A percentile compares a stretch with the other conserved stretches of the same genome.
Evolutionary conservation across 1,140 invertebrate genomes (phyloP).

Genomic region (Acromyrmex echinatior): DNA sequence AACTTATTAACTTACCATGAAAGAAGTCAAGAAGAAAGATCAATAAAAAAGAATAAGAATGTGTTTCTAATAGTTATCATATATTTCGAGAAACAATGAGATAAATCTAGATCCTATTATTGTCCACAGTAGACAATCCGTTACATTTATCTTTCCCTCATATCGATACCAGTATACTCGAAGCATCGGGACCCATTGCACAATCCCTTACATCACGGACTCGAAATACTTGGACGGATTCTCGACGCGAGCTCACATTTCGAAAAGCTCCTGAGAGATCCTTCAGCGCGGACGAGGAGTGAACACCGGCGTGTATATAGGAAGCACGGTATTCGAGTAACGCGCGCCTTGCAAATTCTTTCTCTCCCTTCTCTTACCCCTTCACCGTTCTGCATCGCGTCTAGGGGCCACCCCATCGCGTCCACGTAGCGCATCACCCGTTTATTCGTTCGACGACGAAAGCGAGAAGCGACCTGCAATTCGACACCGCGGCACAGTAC

Average conservation of each 20-base stretch:
- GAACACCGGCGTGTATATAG: conserved; percentile 42
- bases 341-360: conserved; percentile 69
- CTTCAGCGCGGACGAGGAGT: conserved; percentile 35
- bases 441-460: conserved; percentile 64
- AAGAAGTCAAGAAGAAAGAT: neutral
- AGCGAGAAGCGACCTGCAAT: conserved; percentile 67
- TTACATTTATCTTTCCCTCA: conserved; percentile 22
- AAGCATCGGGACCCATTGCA: conserved; percentile 23
- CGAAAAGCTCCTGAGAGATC: conserved; percentile 64
- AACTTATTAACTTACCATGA: neutral
- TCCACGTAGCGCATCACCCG: conserved; percentile 43
- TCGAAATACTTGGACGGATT: conserved; percentile 72
- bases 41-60: conserved; percentile 1
- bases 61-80: neutral
- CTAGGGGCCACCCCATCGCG: neutral
- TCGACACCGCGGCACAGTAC: conserved; percentile 63
- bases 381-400: conserved; percentile 26
- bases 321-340: conserved; percentile 67
- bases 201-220: conserved; percentile 31
- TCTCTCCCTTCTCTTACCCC: conserved; percentile 1
- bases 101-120: neutral
- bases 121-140: neutral
- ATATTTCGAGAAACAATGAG: conserved; percentile 9
- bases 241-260: conserved; percentile 65
- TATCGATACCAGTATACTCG: conserved; percentile 16